Evolutionary conservation across 2,797 vertebrate genomes (phyloP).

Genomic region (Pampus argenteus): DNA sequence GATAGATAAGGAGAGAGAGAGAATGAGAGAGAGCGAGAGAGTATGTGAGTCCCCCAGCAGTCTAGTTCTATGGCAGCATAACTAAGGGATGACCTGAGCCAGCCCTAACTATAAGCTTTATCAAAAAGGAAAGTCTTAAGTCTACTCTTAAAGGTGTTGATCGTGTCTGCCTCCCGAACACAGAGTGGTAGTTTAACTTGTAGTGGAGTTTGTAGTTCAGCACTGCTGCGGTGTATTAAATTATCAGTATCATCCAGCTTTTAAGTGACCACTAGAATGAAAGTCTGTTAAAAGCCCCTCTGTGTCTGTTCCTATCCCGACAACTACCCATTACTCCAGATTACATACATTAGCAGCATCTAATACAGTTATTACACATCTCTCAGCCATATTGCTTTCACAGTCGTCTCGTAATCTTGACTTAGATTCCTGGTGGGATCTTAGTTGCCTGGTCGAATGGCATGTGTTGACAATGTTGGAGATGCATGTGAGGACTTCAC

Average conservation of each 20-base stretch:
- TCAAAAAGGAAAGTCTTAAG: too few species aligned
- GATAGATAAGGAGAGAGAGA: too few species aligned
- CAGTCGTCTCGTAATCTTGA: constrained; percentile 53
- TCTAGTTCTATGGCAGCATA: too few species aligned
- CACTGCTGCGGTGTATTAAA: neutral
- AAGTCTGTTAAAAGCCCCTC: constrained; percentile 13
- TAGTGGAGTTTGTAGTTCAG: neutral
- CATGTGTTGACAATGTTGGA: constrained; percentile 72
- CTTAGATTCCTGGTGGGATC: constrained; percentile 45
- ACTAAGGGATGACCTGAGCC: too few species aligned
- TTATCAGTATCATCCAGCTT: neutral
- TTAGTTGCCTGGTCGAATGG: constrained; percentile 59
- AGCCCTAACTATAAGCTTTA: too few species aligned
- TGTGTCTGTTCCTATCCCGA: constrained; percentile 12
- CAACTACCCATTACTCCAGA: constrained; percentile 35
- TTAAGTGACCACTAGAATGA: neutral
- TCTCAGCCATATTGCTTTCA: constrained; percentile 47
- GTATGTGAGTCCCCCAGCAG: too few species aligned
- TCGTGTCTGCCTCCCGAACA: too few species aligned
- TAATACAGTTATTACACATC: constrained; percentile 51
- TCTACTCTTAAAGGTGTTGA: too few species aligned
- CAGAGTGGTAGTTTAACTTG: too few species aligned
- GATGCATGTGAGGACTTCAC: constrained; percentile 67
- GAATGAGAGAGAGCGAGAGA: too few species aligned
- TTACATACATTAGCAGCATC: constrained; percentile 46